Evolutionary conservation across 1,140 invertebrate species (phyloP).

Genomic region (Drosophila novamexicana): DNA sequence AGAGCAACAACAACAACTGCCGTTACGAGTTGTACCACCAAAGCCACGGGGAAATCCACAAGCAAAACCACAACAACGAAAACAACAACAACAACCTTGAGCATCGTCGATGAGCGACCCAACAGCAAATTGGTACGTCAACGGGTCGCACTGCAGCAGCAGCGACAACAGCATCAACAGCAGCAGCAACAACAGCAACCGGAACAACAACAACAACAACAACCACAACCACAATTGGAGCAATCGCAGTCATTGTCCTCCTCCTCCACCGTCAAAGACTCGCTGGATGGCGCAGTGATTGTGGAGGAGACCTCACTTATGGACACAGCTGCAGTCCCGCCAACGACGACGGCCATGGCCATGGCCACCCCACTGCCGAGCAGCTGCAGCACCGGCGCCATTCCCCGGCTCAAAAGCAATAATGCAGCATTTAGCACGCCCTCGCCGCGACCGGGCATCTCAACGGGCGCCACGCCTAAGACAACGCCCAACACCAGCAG

Average conservation of each 20-base stretch:
- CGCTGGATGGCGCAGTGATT: slow-evolving; percentile 57
- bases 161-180: slow-evolving; percentile 39
- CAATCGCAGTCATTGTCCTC: slow-evolving; percentile 73
- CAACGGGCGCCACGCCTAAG: slow-evolving; percentile 69
- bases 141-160: slow-evolving; percentile 70
- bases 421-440: slow-evolving; percentile 23
- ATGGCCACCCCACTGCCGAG: slow-evolving; percentile 40
- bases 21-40: slow-evolving; percentile 81
- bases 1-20: slow-evolving; percentile 65
- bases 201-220: slow-evolving; percentile 28
- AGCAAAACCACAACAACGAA: slow-evolving; percentile 6
- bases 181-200: background rate
- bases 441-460: slow-evolving; percentile 46
- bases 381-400: slow-evolving; percentile 71
- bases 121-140: slow-evolving; percentile 75
- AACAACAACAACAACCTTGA: slow-evolving; percentile 41
- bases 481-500: slow-evolving; percentile 47
- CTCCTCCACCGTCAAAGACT: slow-evolving; percentile 67
- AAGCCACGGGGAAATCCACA: slow-evolving; percentile 24
- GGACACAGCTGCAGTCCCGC: slow-evolving; percentile 35
- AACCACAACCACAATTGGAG: slow-evolving; percentile 21
- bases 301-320: slow-evolving; percentile 66
- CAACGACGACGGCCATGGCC: background rate
- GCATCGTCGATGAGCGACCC: slow-evolving; percentile 60
- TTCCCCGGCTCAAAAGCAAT: slow-evolving; percentile 64